Base-by-base conservation (phyloP, 2,888 invertebrate genomes). In the Spicauda simplicius region DNA sequence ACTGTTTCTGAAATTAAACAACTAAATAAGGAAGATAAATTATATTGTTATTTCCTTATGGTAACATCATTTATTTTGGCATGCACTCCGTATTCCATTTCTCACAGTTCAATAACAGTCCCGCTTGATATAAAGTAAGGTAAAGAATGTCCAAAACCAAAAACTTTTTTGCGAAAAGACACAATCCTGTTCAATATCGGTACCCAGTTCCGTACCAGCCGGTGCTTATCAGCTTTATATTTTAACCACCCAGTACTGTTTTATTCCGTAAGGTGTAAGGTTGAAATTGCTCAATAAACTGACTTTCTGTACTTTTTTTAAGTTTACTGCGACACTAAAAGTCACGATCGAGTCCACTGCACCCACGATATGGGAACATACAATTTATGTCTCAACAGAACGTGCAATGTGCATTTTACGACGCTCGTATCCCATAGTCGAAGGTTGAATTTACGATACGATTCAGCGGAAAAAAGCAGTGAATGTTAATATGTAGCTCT, bases 391-490 rank as follows among this genome's bases (percentile, higher is more conserved):
- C 71, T 70, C 71, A 72, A 74, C 72, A 69, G 73, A 71, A 58
- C 70, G 70, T 74, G 73, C 76, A 77, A 73, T 70, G 74, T 77
- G 76, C 75, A 73, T 74, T 77, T 77, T 77, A 77, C 76, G 76
- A 76, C 71, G 70, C 60, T 66, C 55, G 71, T 72, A 73, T 70
- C 70, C 73, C 70, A 72, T 70, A 71, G 67, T 64, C 71, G 70
- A 72, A 71, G 69, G 69, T 68, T 60, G 57, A 74, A 77, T 77
- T 77, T 77, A 77, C 74, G 75, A 72, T 69, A 64, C 71, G 66
- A 69, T 71, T 71, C 71, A 67, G 60, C 68, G 66, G 61, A 68
- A 70, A 69, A 76, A 74, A 72, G 72, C 8, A 1, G 8, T 3
- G n/a, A 50, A 48, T n/a, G 48, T 48, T 14, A 48, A 48, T 48